Base-by-base conservation (phyloP, 2,888 invertebrate genomes). In the Drosophila mayaguana region DNA sequence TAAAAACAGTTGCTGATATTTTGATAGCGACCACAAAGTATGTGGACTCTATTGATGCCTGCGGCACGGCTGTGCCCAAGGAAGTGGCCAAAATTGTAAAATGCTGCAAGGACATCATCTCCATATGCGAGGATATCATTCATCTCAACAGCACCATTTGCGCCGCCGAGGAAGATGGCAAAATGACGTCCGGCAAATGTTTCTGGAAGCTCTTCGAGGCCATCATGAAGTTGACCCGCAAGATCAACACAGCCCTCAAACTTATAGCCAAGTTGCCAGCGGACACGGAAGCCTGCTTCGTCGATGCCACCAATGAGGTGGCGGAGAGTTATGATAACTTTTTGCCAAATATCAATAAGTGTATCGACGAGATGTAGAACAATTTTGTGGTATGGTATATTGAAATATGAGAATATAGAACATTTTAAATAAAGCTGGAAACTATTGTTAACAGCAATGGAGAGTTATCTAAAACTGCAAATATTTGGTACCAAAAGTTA, bases 41-140 rank as follows among this genome's bases (percentile, higher is more conserved):
- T 22, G 32, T 78, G 18, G 60, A 60, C 3, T 48, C 34, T 0
- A 20, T 78, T 9, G 61, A 45, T 0, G 20, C n/a, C 1, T 78
- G 77, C 25, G 50, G 55, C 38, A 34, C n/a, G 4, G 67, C 34
- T 0, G 20, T 78, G 7, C 78, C 77, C 40, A 74, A 71, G 28
- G 61, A 74, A 14, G 45, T 78, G 36, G 63, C 61, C 18, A 75
- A 67, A 25, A 71, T 78, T 2, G 59, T 78, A 1, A 66, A 78
- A 3, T 38, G 16, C n/a, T 71, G 74, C 71, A 20, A 48, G 1
- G 34, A 16, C 2, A 78, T 78, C 12, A 59, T 66, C n/a, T 0
- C 9, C 0, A 62, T 67, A 16, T 78, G 78, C 48, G 7, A 70
- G 1, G 14, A 62, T 1, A 77, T 77, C 18, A 59, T 77, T 2